Evolutionary conservation across 2,888 invertebrate genomes (phyloP).

Genomic region (Timema podura): DNA sequence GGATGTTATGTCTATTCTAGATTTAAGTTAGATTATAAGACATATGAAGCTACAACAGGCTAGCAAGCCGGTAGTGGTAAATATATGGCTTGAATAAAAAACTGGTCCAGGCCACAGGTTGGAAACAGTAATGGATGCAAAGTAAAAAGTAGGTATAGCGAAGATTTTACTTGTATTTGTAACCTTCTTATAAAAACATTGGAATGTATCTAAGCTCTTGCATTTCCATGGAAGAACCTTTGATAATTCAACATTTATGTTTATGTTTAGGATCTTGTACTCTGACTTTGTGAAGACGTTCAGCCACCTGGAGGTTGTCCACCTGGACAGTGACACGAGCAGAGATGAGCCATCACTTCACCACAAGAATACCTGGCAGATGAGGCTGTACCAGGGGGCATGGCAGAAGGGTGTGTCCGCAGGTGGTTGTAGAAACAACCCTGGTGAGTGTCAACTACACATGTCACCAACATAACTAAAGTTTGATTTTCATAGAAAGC

Average conservation of each 20-base stretch:
- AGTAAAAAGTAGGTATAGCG: too few species aligned
- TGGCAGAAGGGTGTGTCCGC: constrained; percentile 86
- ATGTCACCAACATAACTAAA: too few species aligned
- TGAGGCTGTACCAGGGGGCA: constrained; percentile 78
- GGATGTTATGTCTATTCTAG: too few species aligned
- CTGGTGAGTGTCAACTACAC: constrained; percentile 55
- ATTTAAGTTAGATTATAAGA: too few species aligned
- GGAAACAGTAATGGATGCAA: too few species aligned
- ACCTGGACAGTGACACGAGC: constrained; percentile 82
- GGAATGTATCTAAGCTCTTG: background rate
- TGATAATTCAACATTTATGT: constrained; percentile 23
- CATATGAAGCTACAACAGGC: too few species aligned
- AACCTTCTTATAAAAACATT: too few species aligned
- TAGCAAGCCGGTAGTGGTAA: too few species aligned
- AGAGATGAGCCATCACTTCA: constrained; percentile 76
- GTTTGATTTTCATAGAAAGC: too few species aligned
- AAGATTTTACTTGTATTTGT: too few species aligned
- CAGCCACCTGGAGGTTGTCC: constrained; percentile 76
- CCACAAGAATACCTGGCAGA: constrained; percentile 79
- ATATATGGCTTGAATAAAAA: too few species aligned
- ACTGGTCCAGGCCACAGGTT: too few species aligned
- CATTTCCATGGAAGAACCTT: background rate
- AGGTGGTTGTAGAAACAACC: constrained; percentile 85
- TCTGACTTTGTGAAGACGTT: constrained; percentile 78
- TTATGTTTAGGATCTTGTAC: constrained; percentile 75